Base-by-base conservation (phyloP, 2,888 invertebrate species). In the Caenorhabditis auriculariae region DNA sequence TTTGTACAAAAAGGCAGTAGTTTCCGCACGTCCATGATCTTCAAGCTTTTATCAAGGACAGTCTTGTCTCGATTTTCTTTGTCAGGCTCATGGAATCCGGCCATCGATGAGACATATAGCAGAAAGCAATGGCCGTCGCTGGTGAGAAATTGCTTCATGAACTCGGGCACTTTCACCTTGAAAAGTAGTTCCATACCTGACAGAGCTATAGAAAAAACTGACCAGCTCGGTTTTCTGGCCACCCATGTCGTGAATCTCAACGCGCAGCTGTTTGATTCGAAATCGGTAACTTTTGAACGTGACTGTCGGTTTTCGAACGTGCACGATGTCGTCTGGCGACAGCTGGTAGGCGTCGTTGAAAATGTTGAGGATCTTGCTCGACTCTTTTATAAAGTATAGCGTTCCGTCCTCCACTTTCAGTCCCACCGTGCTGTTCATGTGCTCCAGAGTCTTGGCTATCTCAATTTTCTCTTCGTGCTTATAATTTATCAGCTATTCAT, bases 181-280 rank as follows among this genome's bases (percentile, higher is more conserved):
- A 63, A 52, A 9, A 32, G 26, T 44, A 15, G 45, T 21, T 37
- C 35, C 27, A 17, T 23, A n/a, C 35, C 35, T 12, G n/a, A 32
- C n/a, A 12, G 9, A 32, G 9, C n/a, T 32, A 12, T 32, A n/a
- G n/a, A 32, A 32, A 32, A 15, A 42, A 41, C 66, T 29, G 2
- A 72, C 72, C 37, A 69, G 45, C 53, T 77, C 77, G 3, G 66
- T 66, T 38, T 67, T 61, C 55, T 78, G 78, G 19, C 78, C 78
- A 19, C 78, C 78, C 55, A 77, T 75, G 56, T 78, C 78, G 46
- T 71, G 71, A 39, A 78, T 75, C 48, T 70, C 73, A 9, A 78
- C 58, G 21, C 59, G 55, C 46, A 69, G 53, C 7, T 62, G 62
- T 38, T 75, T 67, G 37, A 78, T 64, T 28, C 62, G 51, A 53